Percentiles rank a stretch among this genome's conserved stretches.
phyloP scores from a whole-genome alignment of 2,797 vertebrate genomes.

The Argyrosomus regius region DNA sequence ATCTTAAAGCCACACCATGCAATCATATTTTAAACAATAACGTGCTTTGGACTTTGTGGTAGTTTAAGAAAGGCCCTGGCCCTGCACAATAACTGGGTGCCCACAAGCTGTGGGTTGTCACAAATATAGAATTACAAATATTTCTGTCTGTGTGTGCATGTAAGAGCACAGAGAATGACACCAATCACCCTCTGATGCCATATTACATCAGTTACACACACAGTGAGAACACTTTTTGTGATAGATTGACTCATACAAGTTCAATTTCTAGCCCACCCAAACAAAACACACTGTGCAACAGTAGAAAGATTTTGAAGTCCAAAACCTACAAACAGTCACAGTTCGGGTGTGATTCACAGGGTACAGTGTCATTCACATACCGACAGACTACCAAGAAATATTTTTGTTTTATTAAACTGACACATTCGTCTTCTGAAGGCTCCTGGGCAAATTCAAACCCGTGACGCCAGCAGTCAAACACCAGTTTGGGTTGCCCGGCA shows the following conservation, averaged over 20 bases:
- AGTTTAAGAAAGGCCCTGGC: not conserved
- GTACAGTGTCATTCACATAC: not conserved
- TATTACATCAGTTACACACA: not conserved
- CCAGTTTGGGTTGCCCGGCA: slow-evolving; percentile 54
- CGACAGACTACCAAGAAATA: not conserved
- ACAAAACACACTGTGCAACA: not conserved
- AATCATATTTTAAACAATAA: not conserved
- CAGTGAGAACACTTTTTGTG: not conserved
- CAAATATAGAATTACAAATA: not conserved
- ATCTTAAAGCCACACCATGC: too few relatives aligned
- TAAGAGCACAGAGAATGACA: not conserved
- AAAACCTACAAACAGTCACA: not conserved
- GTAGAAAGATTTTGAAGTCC: not conserved
- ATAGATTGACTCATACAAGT: not conserved
- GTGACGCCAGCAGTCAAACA: slow-evolving; percentile 8
- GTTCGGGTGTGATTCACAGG: not conserved
- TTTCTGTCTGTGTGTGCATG: not conserved
- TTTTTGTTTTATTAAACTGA: not conserved
- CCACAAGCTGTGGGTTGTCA: not conserved
- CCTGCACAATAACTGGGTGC: not conserved
- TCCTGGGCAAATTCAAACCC: slow-evolving; percentile 8
- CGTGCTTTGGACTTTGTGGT: not conserved
- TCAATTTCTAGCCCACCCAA: not conserved
- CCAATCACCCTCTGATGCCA: not conserved
- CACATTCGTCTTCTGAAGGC: not conserved